Base-by-base conservation (phyloP, 2,888 invertebrate genomes). In the Spatulosminthurus flaviceps region DNA sequence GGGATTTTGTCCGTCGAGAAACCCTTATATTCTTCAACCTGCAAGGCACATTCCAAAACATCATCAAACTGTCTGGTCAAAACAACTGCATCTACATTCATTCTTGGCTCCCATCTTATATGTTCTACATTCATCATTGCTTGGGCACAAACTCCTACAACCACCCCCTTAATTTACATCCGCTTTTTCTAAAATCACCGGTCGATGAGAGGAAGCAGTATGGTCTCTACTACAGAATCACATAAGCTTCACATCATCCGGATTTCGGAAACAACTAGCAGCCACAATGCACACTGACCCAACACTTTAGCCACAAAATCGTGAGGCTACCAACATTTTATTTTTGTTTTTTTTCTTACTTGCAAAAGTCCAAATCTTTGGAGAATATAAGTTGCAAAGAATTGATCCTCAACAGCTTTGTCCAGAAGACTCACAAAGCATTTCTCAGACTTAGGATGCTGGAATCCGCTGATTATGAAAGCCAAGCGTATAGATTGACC, bases 301-400 rank as follows among this genome's bases (percentile, higher is more conserved):
- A 19, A 51, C 16, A 51, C 19, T 9, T 51, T 11, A 51, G 16
- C 16, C 51, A 41, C 41, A 51, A 51, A 51, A 51, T 13, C 51
- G n/a, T 34, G 51, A 13, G n/a, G 51, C 51, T 51, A 51, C n/a
- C n/a, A n/a, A n/a, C 16, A 51, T 51, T 19, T 51, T 19, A 11
- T 51, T 13, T n/a, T n/a, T 13, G 51, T 19, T 5, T n/a, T 19
- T 41, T 2, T n/a, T 51, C 60, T 60, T 67, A 77, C 77, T 22
- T 66, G 22, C 24, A 79, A n/a, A 16, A 79, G 34, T 26, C 79
- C 74, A 51, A 79, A 66, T 28, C 69, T 66, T 24, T n/a, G 24
- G 19, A 79, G 71, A 41, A 79, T 1, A 70, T 79, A 29, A 24
- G 79, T 74, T 22, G 79, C 67, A 72, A 79, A 74, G 22, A 79